Percentiles rank a stretch among this genome's conserved stretches.
Evolutionary conservation across 2,888 invertebrate genomes (phyloP).

Genomic region (Drosophila pullipes): DNA sequence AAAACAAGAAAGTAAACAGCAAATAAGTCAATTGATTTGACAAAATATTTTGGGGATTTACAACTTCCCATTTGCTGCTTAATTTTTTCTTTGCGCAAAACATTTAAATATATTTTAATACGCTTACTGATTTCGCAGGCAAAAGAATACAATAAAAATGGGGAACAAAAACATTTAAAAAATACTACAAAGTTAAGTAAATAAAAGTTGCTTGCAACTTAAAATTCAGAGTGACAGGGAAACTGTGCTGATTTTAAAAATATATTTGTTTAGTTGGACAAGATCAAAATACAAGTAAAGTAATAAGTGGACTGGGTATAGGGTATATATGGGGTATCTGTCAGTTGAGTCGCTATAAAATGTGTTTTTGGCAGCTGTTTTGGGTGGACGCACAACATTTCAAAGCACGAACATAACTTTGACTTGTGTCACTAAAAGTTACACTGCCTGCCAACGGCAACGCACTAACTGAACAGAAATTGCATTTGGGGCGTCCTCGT

Average conservation of each 20-base stretch:
- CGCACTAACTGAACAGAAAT: slow-evolving; percentile 41
- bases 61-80: not conserved
- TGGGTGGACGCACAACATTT: slow-evolving; percentile 48
- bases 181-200: no score
- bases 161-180: not conserved
- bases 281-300: not conserved
- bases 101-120: not conserved
- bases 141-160: slow-evolving; percentile 8
- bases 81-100: not conserved
- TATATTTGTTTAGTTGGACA: not conserved
- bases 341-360: not conserved
- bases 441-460: slow-evolving; percentile 47
- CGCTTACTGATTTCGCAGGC: not conserved
- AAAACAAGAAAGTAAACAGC: not conserved
- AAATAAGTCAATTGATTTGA: not conserved
- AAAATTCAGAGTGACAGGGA: not conserved
- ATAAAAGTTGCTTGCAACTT: not conserved
- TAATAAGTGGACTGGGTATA: no score
- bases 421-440: slow-evolving; percentile 62
- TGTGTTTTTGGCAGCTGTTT: slow-evolving; percentile 15
- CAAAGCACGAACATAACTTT: slow-evolving; percentile 65
- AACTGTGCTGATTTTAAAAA: not conserved
- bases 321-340: not conserved
- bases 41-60: not conserved
- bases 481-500: slow-evolving; percentile 48